These are phyloP conservation scores for Trididemnum clinides DNA, from an alignment of 23 tunicate species.

Conservation along the genomic window DNA sequence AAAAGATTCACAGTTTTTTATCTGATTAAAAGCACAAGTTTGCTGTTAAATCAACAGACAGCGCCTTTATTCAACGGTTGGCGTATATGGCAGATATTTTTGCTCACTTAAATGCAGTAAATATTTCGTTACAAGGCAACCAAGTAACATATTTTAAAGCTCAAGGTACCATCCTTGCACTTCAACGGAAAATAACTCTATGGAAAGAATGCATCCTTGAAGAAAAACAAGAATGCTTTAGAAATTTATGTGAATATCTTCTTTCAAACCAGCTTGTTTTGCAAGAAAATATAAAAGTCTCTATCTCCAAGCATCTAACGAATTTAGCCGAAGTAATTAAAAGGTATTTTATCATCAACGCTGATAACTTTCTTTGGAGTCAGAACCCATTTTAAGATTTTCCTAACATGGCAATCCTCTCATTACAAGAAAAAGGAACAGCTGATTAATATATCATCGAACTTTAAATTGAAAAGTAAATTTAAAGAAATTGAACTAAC, in stretches of 20 bases:
- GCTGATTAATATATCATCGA: slow-evolving; percentile 21
- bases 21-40: slow-evolving; percentile 31
- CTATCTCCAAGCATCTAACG: slow-evolving; percentile 33
- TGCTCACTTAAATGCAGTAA: slow-evolving; percentile 15
- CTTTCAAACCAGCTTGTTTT: slow-evolving; percentile 31
- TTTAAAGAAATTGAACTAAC: slow-evolving; percentile 14
- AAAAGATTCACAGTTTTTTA: slow-evolving; percentile 25
- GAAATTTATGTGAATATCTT: slow-evolving; percentile 32
- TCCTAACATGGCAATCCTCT: slow-evolving; percentile 23
- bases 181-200: slow-evolving; percentile 26
- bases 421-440: slow-evolving; percentile 18
- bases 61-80: slow-evolving; percentile 25
- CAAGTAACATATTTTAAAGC: slow-evolving; percentile 18
- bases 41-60: slow-evolving; percentile 29
- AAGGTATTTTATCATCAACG: slow-evolving; percentile 31
- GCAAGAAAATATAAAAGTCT: slow-evolving; percentile 27
- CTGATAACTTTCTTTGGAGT: slow-evolving; percentile 12
- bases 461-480: slow-evolving; percentile 27
- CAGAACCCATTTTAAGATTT: slow-evolving; percentile 31
- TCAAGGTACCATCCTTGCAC: slow-evolving; percentile 32
- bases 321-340: slow-evolving; percentile 24
- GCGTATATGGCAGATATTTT: slow-evolving; percentile 25
- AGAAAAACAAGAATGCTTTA: slow-evolving; percentile 30
- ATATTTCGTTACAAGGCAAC: slow-evolving; percentile 30
- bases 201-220: slow-evolving; percentile 35